Conservation (phyloP, 1,140 invertebrate species). For the Orchesella cincta region DNA sequence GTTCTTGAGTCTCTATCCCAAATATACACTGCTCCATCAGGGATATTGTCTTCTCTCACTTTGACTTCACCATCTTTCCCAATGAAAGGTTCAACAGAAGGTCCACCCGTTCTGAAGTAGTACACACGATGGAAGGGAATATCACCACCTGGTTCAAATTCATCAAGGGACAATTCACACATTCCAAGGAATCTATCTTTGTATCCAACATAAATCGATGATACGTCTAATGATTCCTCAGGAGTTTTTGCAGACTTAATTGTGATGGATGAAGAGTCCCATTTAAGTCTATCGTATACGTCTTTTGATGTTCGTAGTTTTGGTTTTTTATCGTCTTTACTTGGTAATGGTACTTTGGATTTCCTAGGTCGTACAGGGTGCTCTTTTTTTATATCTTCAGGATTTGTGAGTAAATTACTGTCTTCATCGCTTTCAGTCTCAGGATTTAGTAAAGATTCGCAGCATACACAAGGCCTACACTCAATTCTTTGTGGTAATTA, state of each 20-base stretch:
- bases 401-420: too few species aligned
- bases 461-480: too few species aligned
- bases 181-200: conserved; percentile 41
- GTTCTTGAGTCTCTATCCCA: conserved; percentile 35
- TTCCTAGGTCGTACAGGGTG: too few species aligned
- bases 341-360: too few species aligned
- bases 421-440: too few species aligned
- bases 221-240: background rate
- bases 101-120: conserved; percentile 35
- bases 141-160: conserved; percentile 31
- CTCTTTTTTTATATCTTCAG: too few species aligned
- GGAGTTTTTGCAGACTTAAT: too few species aligned
- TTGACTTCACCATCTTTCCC: conserved; percentile 32
- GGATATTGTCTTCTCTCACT: conserved; percentile 39
- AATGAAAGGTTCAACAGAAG: conserved; percentile 28
- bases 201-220: conserved; percentile 37
- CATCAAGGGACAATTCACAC: conserved; percentile 37
- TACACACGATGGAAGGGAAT: conserved; percentile 37
- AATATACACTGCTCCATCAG: conserved; percentile 26
- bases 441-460: too few species aligned
- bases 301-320: conserved; percentile 39
- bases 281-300: conserved; percentile 36
- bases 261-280: conserved; percentile 5
- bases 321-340: conserved; percentile 21
- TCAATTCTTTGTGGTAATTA: too few species aligned